Evolutionary conservation across 1,140 invertebrate species (phyloP), one percentile per base, ranked within the genome.

Genomic region (Drosophila insularis): DNA sequence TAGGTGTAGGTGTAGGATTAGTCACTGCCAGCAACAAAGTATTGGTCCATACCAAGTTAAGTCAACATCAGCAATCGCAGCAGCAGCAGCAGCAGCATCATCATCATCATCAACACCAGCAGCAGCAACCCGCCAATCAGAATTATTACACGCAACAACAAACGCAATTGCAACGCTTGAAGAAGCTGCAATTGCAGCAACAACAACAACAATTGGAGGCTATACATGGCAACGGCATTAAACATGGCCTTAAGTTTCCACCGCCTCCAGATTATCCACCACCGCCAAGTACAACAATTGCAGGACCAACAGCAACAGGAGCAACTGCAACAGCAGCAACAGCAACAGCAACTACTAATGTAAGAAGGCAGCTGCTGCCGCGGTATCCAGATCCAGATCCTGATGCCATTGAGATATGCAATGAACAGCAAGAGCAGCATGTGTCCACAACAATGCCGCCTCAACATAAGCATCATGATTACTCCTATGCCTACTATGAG

Each of bases 401-500:
- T 23, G 89, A 91, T 66, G 89, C 90, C 64, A 91, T 91, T 7
- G 90, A 91, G 50, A 75, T 91, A 2, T 91, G 90, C 75, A 90
- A 80, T 68, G 80, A 73, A 40, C 67, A 89, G 64, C 74, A 62
- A 7, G 32, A 63, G 19, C 35, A 35, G 23, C 3, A 43, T 8
- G 10, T 31, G 19, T 40, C 59, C 19, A 61, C 8, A 7, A 11
- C 7, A 21, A 35, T 19, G 53, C n/a, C 13, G 11, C 10, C 11
- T 10, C 46, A 19, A 56, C 54, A 56, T 54, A 63, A 61, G n/a
- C 77, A 84, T 31, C 90, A 91, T 50, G 90, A 91, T 85, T 96
- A 96, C 90, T 95, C 95, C 6, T 96, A 96, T 89, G 96, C 96
- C 10, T 96, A 96, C 85, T 96, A 96, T 89, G 95, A 96, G 70